A percentile compares a stretch with the other conserved stretches of the same genome.
Evolutionary conservation across 2,888 invertebrate species (phyloP).

Genomic region (Eulithis prunata): DNA sequence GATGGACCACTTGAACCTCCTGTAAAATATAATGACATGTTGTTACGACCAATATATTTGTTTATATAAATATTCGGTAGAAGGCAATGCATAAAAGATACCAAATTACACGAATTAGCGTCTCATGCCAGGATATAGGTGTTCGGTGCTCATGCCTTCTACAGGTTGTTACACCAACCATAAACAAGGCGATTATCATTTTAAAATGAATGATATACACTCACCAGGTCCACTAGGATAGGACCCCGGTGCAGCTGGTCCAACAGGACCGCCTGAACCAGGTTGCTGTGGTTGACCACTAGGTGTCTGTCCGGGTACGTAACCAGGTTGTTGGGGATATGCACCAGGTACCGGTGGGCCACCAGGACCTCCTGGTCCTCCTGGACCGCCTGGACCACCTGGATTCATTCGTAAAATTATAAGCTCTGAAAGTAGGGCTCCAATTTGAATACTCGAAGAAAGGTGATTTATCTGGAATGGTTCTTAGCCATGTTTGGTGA

Average conservation of each 20-base stretch:
- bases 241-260: constrained; percentile 38
- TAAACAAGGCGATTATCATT: too few species aligned
- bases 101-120: too few species aligned
- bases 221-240: constrained; percentile 3
- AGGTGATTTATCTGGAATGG: too few species aligned
- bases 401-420: too few species aligned
- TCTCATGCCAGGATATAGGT: too few species aligned
- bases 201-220: background rate
- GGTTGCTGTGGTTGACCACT: constrained; percentile 28
- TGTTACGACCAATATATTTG: too few species aligned
- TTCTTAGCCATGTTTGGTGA: too few species aligned
- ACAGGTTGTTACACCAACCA: too few species aligned
- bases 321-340: constrained; percentile 39
- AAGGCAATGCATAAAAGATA: background rate
- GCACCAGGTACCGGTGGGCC: constrained; percentile 37
- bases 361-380: constrained; percentile 8
- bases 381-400: constrained; percentile 20
- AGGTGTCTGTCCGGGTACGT: constrained; percentile 46
- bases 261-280: too few species aligned
- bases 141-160: too few species aligned
- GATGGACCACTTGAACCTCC: background rate
- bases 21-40: background rate
- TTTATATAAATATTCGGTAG: background rate
- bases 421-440: too few species aligned
- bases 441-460: too few species aligned